Evolutionary conservation across 2,113 vertebrate genomes (phyloP), one percentile per base, ranked within the genome.

Genomic region (Anarrhichthys ocellatus): DNA sequence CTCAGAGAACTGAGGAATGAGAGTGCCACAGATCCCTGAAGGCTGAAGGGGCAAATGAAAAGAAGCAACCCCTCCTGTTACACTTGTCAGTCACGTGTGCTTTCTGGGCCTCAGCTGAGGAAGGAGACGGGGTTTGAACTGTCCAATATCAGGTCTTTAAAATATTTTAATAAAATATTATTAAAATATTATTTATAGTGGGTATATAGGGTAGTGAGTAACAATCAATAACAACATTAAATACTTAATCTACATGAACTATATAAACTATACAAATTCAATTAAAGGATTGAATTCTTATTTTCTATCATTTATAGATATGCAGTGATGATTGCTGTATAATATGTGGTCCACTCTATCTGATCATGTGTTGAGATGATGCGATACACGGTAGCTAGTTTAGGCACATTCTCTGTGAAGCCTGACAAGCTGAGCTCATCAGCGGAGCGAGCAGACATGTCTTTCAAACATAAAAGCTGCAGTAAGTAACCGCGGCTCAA

Each of bases 31-130:
- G 73, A 24, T 20, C 34, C 34, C 36, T 82, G 67, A 82, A 77
- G 72, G 68, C 70, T 78, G 54, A 22, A 58, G 44, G 76, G 56
- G 46, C 80, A 54, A 38, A 71, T 76, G 84, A 82, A 89, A 44
- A 79, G 58, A 66, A 18, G 62, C 63, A 50, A 54, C 73, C 44
- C 75, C 64, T 81, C 64, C 78, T 9, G 52, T 68, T 42, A 4
- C 48, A 66, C 69, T 56, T 83, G 80, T 78, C 85, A 81, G 52
- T 87, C 82, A 86, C 73, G 7, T 5, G 52, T 76, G 69, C 66
- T 77, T 76, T 76, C 65, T 67, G 71, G 71, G 70, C 78, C 63
- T 52, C 38, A 69, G 78, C 78, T 56, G n/a, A 46, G 32, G 50
- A 75, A 24, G 29, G 52, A 22, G 9, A 15, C 10, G 52, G 81